Evolutionary conservation across 2,113 vertebrate species (phyloP).

Genomic region (Corythornis madagascariensis): DNA sequence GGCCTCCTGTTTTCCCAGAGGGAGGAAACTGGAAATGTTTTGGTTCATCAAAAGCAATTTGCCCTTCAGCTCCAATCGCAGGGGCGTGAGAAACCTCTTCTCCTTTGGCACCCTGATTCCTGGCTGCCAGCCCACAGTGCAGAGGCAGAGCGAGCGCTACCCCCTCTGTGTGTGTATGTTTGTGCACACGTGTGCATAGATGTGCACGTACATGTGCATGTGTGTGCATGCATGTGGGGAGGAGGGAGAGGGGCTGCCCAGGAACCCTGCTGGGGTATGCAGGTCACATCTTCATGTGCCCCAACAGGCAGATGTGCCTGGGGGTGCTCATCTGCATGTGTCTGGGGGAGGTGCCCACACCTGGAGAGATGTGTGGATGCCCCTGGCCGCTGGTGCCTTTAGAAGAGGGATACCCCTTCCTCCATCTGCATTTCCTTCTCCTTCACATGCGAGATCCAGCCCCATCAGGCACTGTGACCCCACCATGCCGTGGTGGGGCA

Average conservation of each 20-base stretch:
- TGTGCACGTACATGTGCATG: background rate
- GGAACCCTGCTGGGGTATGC: background rate
- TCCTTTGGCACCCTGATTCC: background rate
- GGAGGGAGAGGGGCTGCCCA: background rate
- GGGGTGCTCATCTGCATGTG: background rate
- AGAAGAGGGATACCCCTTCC: background rate
- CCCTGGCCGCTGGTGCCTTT: background rate
- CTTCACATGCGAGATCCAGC: accelerated
- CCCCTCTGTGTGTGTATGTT: too few relatives aligned
- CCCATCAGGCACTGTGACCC: background rate
- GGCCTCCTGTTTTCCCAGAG: background rate
- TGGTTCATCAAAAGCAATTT: background rate
- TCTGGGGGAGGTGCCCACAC: accelerated
- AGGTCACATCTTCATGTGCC: background rate
- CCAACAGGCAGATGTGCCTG: background rate
- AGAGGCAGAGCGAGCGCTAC: background rate
- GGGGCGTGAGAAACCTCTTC: constrained; percentile 19
- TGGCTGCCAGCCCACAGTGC: background rate
- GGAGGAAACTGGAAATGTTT: background rate
- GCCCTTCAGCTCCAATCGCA: background rate
- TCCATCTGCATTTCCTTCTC: background rate
- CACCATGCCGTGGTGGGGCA: background rate
- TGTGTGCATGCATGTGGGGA: accelerated
- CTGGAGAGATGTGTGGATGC: accelerated
- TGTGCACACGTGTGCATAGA: accelerated